A percentile compares a stretch with the other conserved stretches of the same genome.
Evolutionary conservation across 2,797 vertebrate genomes (phyloP).

Genomic region (Brotula barbata): DNA sequence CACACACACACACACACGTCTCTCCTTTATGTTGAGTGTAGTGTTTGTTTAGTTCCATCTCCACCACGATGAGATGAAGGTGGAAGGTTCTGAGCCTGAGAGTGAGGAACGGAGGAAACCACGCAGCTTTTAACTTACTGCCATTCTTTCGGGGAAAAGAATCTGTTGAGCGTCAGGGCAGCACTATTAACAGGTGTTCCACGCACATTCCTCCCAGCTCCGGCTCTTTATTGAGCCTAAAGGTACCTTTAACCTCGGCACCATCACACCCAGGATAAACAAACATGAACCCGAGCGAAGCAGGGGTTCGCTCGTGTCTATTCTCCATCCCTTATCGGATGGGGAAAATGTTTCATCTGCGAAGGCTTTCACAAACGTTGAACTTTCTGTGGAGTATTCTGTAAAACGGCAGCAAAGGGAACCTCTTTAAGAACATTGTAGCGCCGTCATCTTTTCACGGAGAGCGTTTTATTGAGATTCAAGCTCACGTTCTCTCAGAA

Average conservation of each 20-base stretch:
- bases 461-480: too few relatives aligned
- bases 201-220: slow-evolving; percentile 34
- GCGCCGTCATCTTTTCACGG: too few relatives aligned
- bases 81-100: slow-evolving; percentile 38
- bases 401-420: not conserved
- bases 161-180: slow-evolving; percentile 23
- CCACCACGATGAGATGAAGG: slow-evolving; percentile 14
- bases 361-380: slow-evolving; percentile 20
- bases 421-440: not conserved
- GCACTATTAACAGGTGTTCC: slow-evolving; percentile 61
- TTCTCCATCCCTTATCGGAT: slow-evolving; percentile 17
- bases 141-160: slow-evolving; percentile 29
- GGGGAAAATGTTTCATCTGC: slow-evolving; percentile 23
- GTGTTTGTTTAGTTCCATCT: not conserved
- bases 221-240: slow-evolving; percentile 44
- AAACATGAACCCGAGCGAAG: slow-evolving; percentile 57
- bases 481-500: too few relatives aligned
- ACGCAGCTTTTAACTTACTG: not conserved
- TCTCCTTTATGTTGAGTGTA: too few relatives aligned
- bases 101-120: slow-evolving; percentile 21
- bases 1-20: not conserved
- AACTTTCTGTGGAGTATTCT: not conserved
- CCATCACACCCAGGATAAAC: slow-evolving; percentile 55
- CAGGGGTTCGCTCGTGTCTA: slow-evolving; percentile 23
- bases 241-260: slow-evolving; percentile 57